These are phyloP conservation scores for Cyphomyrus discorhynchus DNA, from an alignment of 2,113 vertebrate species.

Conservation along the genomic window DNA sequence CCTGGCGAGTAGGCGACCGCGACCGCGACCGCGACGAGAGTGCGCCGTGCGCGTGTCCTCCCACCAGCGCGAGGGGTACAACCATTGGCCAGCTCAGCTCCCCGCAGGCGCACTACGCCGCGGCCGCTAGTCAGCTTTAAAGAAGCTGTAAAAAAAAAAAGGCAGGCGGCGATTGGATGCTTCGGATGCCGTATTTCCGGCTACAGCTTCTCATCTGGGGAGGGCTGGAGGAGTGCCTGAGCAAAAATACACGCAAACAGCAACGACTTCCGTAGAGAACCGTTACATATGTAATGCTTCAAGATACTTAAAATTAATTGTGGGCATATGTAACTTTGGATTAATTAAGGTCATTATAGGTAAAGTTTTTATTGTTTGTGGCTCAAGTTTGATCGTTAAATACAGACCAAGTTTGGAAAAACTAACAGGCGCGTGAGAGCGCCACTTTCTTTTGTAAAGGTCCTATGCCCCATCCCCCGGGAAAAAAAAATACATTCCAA, in stretches of 20 bases:
- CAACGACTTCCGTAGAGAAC: neutral
- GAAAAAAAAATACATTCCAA: constrained; percentile 41
- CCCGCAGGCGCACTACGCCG: constrained; percentile 26
- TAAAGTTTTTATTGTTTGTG: neutral
- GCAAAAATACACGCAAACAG: neutral
- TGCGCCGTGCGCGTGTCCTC: neutral
- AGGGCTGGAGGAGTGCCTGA: neutral
- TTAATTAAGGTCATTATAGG: neutral
- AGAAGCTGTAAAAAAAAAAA: constrained; percentile 28
- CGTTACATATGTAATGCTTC: neutral
- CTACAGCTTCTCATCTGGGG: neutral
- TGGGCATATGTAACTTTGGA: neutral
- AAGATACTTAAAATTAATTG: neutral
- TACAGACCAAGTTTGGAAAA: neutral
- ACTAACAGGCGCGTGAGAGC: neutral
- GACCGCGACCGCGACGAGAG: neutral
- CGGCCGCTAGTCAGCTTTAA: constrained; percentile 40
- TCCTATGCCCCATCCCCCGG: constrained; percentile 15
- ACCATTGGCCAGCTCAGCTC: constrained; percentile 44
- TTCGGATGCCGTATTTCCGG: neutral
- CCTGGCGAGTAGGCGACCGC: neutral
- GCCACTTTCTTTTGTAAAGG: constrained; percentile 18
- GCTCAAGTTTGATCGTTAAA: neutral
- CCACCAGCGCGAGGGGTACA: neutral
- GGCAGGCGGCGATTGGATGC: constrained; percentile 42